These are phyloP conservation scores for Mamestra configurata DNA, from an alignment of 1,140 invertebrate species.

Conservation along the genomic window DNA sequence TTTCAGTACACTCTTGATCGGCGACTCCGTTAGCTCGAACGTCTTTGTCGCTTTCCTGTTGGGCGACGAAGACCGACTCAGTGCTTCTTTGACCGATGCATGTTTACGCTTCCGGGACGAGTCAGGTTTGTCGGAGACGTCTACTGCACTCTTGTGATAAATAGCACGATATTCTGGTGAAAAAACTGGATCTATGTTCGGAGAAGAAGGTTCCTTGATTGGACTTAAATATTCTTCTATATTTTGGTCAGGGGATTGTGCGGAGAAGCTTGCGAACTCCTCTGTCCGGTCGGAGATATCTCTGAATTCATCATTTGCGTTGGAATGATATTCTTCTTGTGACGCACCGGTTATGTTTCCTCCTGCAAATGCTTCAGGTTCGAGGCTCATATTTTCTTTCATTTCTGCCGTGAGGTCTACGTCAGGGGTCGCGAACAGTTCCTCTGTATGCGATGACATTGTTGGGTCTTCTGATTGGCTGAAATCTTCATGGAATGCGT, in stretches of 20 bases:
- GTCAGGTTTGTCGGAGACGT: background rate
- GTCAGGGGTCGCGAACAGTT: background rate
- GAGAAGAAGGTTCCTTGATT: background rate
- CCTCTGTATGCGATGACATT: slow-evolving; percentile 9
- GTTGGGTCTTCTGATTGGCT: slow-evolving; percentile 16
- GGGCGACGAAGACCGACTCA: slow-evolving; percentile 5
- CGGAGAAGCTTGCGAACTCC: background rate
- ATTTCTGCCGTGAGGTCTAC: background rate
- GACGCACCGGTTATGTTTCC: background rate
- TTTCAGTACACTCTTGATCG: slow-evolving; percentile 50
- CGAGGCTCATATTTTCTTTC: background rate
- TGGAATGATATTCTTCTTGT: slow-evolving; percentile 6
- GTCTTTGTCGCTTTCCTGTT: slow-evolving; percentile 17
- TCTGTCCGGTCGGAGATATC: slow-evolving; percentile 1
- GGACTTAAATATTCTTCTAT: slow-evolving; percentile 21
- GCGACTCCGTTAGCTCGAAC: slow-evolving; percentile 9
- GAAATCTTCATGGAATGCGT: slow-evolving; percentile 72
- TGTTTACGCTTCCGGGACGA: background rate
- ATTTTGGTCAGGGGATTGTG: background rate
- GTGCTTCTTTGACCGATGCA: background rate
- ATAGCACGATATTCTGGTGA: slow-evolving; percentile 7
- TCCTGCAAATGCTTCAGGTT: background rate
- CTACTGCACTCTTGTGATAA: background rate
- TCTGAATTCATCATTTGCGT: background rate
- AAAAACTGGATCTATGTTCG: background rate